phyloP scores from a whole-genome alignment of 2,113 vertebrate species.

The Alligator mississippiensis region DNA sequence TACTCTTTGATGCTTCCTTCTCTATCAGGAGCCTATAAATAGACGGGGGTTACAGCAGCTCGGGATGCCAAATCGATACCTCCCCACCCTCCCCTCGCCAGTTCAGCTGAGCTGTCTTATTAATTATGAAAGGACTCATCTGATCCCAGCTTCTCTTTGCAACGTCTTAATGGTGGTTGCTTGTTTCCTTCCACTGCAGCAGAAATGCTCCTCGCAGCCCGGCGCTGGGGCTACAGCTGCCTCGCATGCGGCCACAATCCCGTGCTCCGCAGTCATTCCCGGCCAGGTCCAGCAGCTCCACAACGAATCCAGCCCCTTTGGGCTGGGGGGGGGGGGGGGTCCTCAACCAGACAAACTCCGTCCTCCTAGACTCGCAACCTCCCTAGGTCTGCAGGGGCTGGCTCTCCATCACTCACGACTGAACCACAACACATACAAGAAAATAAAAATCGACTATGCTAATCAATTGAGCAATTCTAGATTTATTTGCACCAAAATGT shows the following conservation, averaged over 20 bases:
- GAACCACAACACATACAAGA: too few species aligned
- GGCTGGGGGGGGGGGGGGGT: too few species aligned
- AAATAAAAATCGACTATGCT: neutral
- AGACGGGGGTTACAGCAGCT: constrained; percentile 69
- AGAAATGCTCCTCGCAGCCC: too few species aligned
- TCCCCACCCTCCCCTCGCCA: constrained; percentile 60
- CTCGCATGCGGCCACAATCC: too few species aligned
- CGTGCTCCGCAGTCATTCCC: too few species aligned
- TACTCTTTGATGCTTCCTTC: constrained; percentile 62
- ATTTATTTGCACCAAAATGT: constrained; percentile 48
- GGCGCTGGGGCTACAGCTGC: too few species aligned
- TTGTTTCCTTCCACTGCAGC: neutral
- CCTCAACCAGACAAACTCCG: too few species aligned
- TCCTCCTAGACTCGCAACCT: too few species aligned
- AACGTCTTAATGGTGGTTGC: constrained; percentile 73
- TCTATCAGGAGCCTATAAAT: constrained; percentile 73
- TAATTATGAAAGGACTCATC: constrained; percentile 81
- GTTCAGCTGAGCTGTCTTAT: constrained; percentile 76
- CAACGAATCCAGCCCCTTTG: too few species aligned
- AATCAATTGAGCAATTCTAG: neutral
- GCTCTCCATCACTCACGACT: too few species aligned
- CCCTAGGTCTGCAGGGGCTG: too few species aligned
- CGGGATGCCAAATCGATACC: constrained; percentile 75
- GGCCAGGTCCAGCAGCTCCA: too few species aligned
- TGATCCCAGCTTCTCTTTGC: constrained; percentile 46